A percentile compares a stretch with the other conserved stretches of the same genome.
Conservation (phyloP, 2,888 invertebrate genomes). For the Caradrina clavipalpis region DNA sequence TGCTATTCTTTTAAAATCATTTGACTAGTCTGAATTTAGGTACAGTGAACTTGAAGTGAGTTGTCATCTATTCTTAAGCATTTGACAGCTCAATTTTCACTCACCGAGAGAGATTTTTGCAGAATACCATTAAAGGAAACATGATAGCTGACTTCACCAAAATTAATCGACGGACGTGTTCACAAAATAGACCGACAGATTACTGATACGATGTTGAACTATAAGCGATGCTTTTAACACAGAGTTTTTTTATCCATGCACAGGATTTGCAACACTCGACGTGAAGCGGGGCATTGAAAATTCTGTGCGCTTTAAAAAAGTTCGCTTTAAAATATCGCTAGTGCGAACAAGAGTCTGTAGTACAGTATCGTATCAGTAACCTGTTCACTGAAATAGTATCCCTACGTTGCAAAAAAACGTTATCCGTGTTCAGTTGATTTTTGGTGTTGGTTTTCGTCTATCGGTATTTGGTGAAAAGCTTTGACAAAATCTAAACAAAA, state of each 20-base stretch:
- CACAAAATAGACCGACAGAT: neutral
- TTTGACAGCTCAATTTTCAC: neutral
- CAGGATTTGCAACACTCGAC: neutral
- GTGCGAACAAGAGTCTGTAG: neutral
- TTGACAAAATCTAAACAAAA: no score
- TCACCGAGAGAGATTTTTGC: no score
- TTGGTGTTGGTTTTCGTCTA: neutral
- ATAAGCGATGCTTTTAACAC: neutral
- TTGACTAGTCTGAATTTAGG: neutral
- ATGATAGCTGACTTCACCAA: no score
- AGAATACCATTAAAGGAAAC: no score
- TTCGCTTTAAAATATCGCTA: neutral
- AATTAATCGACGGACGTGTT: no score
- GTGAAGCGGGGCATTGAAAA: neutral
- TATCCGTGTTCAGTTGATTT: neutral
- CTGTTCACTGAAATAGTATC: slow-evolving; percentile 8
- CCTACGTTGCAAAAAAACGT: neutral
- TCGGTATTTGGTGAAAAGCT: neutral
- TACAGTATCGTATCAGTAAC: slow-evolving; percentile 17
- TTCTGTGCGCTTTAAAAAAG: neutral
- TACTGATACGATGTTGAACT: neutral
- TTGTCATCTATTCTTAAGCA: no score
- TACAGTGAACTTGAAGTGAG: neutral
- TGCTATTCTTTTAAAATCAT: neutral
- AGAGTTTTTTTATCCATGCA: neutral